Conservation (phyloP, 2,888 invertebrate species). For the Nowickia ferox region DNA sequence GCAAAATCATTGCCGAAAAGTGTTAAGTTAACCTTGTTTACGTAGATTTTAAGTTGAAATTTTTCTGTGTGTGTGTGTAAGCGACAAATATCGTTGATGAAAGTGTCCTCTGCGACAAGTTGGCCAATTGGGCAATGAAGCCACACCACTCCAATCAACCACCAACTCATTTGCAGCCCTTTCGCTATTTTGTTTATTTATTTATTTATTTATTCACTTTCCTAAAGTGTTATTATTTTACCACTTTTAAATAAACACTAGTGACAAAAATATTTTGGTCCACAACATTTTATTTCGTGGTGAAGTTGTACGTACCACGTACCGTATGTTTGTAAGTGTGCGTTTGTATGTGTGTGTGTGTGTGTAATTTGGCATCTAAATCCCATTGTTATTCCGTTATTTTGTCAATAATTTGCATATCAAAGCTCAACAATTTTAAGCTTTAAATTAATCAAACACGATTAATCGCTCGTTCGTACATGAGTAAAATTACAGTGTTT, state of each 20-base stretch:
- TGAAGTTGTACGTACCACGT: too few species aligned
- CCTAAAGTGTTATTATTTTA: slow-evolving; percentile 13
- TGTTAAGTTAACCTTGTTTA: too few species aligned
- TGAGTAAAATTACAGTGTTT: slow-evolving; percentile 19
- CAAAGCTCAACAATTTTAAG: slow-evolving; percentile 21
- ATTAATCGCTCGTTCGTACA: background rate
- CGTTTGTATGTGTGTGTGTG: background rate
- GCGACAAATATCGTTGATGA: too few species aligned
- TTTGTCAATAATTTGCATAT: slow-evolving; percentile 48
- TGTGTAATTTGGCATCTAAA: slow-evolving; percentile 1
- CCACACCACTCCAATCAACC: background rate
- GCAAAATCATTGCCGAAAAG: too few species aligned
- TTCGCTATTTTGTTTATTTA: background rate
- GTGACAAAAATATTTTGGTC: slow-evolving; percentile 20
- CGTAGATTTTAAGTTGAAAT: too few species aligned
- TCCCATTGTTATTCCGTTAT: slow-evolving; percentile 33
- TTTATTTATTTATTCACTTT: slow-evolving; percentile 14
- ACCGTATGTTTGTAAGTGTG: background rate
- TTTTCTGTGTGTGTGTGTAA: too few species aligned
- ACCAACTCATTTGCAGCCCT: background rate
- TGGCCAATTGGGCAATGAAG: too few species aligned
- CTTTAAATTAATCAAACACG: slow-evolving; percentile 41
- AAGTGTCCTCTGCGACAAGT: too few species aligned
- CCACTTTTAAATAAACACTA: slow-evolving; percentile 44
- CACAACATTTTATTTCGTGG: background rate